A percentile compares a stretch with the other conserved stretches of the same genome.
Conservation (phyloP, 2,888 invertebrate species). For the Apodemia duryi region DNA sequence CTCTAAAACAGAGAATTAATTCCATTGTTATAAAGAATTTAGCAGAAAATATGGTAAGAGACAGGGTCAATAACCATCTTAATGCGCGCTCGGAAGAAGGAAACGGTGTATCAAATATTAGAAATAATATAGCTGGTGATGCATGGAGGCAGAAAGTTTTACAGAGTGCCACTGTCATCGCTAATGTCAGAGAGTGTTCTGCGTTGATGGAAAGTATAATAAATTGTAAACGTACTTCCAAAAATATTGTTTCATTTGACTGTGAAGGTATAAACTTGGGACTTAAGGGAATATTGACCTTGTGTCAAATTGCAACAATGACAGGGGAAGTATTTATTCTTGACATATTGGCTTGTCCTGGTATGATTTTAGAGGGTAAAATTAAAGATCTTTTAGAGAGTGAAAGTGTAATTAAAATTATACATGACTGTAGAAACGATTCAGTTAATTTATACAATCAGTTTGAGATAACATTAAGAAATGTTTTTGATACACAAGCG, state of each 20-base stretch:
- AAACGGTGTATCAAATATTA: conserved; percentile 62
- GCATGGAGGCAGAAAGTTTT: conserved; percentile 90
- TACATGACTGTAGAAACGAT: conserved; percentile 95
- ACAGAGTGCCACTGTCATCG: conserved; percentile 90
- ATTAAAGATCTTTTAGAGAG: conserved; percentile 89
- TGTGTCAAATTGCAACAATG: conserved; percentile 91
- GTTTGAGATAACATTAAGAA: conserved; percentile 88
- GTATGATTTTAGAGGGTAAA: conserved; percentile 87
- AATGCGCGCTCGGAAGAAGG: conserved; percentile 67
- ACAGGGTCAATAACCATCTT: conserved; percentile 69
- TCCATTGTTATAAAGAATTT: conserved; percentile 92
- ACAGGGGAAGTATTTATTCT: conserved; percentile 91
- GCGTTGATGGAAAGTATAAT: conserved; percentile 87
- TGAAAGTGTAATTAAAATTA: conserved; percentile 90
- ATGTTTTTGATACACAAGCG: conserved; percentile 95
- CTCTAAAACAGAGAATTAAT: conserved; percentile 92
- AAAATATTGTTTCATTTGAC: conserved; percentile 89
- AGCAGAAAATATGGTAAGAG: conserved; percentile 88
- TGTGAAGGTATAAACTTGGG: conserved; percentile 97
- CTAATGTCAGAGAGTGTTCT: conserved; percentile 87
- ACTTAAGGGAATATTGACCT: conserved; percentile 90
- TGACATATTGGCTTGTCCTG: conserved; percentile 91
- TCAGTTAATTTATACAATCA: conserved; percentile 92
- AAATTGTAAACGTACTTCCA: conserved; percentile 73
- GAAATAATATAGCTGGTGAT: conserved; percentile 80